A percentile compares a stretch with the other conserved stretches of the same genome.
These are phyloP conservation scores for Tetraneura akinire DNA, from an alignment of 1,140 invertebrate species.

Conservation along the genomic window DNA sequence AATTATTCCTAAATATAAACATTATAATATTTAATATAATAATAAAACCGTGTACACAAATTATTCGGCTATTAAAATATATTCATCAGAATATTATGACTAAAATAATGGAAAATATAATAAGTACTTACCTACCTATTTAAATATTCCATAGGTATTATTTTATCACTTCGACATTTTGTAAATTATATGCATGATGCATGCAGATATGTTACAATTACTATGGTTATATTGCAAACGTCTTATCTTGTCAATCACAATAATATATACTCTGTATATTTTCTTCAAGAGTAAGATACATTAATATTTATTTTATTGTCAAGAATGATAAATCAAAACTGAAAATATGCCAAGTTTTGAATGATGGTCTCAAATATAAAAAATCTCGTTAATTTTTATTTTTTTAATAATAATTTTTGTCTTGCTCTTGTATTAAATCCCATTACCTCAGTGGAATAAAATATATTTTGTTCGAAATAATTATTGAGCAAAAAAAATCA, in stretches of 20 bases:
- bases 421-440: too few species aligned
- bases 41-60: too few species aligned
- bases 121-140: not conserved
- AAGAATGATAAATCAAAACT: not conserved
- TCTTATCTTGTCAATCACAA: not conserved
- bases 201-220: not conserved
- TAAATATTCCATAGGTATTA: not conserved
- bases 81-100: too few species aligned
- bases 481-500: too few species aligned
- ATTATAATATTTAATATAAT: too few species aligned
- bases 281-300: not conserved
- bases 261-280: too few species aligned
- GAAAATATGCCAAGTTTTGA: not conserved
- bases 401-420: too few species aligned
- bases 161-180: not conserved
- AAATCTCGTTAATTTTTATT: too few species aligned
- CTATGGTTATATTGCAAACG: not conserved
- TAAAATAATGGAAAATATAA: too few species aligned
- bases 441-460: too few species aligned
- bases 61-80: not conserved
- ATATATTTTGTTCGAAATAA: too few species aligned
- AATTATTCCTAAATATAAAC: too few species aligned
- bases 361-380: not conserved
- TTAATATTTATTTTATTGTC: not conserved
- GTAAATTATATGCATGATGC: not conserved